Base-by-base conservation (phyloP, 2,797 vertebrate species). In the Crocodylus rhombifer region DNA sequence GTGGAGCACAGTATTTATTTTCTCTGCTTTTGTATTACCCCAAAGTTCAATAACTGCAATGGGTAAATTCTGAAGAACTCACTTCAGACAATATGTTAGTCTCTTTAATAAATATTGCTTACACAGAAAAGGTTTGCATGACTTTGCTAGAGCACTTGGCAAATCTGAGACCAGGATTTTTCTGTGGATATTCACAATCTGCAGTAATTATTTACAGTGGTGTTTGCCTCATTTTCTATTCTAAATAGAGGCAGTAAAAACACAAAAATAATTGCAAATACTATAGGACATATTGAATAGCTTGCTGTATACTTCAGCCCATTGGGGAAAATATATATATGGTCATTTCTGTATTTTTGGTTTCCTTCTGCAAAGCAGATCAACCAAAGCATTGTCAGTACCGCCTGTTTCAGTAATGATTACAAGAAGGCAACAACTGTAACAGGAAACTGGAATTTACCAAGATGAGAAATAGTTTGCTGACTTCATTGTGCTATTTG, bases 361-460 rank as follows among this genome's bases (percentile, higher is more conserved):
- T 25, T 84, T 89, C 81, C 20, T 75, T 74, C 56, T 78, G 30
- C 13, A 51, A 26, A 25, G 30, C 17, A 74, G 69, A 28, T 82
- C 74, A 87, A 74, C 4, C 23, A 26, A 74, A 75, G 57, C 18
- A 26, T 20, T 86, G 69, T 80, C 1, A 6, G 7, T 58, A 92
- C 30, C 67, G 30, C 14, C 61, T 75, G 4, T 71, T 63, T 85
- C 57, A 33, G 30, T 58, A 73, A 61, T 13, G 84, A n/a, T 55
- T 84, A 71, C 20, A 58, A 67, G 75, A 87, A 87, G 61, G 80
- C 30, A 87, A 55, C 33, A 78, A 8, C n/a, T 4, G 85, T 60
- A n/a, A 78, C 67, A 61, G 88, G 73, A 88, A 92, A 86, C 56
- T 25, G 82, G 20, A 20, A 55, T 73, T 95, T 88, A 93, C 93